Percentiles rank a stretch among this genome's conserved stretches.
Evolutionary conservation across 2,113 vertebrate species (phyloP).

Genomic region (Engystomops pustulosus): DNA sequence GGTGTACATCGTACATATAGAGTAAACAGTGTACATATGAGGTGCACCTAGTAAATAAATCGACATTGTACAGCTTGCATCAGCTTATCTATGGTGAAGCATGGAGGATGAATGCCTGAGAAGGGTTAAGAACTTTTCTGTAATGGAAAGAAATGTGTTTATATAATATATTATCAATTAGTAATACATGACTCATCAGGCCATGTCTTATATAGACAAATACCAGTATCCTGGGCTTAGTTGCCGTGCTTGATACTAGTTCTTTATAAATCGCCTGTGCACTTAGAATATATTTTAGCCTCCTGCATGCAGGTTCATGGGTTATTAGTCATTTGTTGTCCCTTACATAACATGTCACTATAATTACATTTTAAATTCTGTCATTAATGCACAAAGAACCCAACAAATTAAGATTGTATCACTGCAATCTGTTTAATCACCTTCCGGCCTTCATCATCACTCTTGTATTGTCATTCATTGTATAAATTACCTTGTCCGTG

Average conservation of each 20-base stretch:
- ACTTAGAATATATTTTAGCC: background rate
- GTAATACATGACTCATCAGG: background rate
- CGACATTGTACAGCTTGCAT: too few species aligned
- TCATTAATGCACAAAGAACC: slow-evolving; percentile 18
- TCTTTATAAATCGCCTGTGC: background rate
- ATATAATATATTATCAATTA: background rate
- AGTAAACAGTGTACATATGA: too few species aligned
- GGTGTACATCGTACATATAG: too few species aligned
- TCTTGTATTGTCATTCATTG: background rate
- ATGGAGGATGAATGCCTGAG: background rate
- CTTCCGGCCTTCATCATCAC: slow-evolving; percentile 20
- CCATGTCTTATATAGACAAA: background rate
- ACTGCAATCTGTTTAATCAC: slow-evolving; percentile 39
- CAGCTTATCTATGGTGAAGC: too few species aligned
- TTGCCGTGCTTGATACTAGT: too few species aligned
- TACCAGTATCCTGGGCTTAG: background rate
- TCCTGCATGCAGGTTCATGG: background rate
- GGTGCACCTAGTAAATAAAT: too few species aligned
- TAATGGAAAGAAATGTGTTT: too few species aligned
- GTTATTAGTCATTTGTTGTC: background rate
- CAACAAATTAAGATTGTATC: slow-evolving; percentile 23
- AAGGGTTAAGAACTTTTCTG: too few species aligned
- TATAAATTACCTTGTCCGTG: slow-evolving; percentile 24
- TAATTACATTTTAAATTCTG: slow-evolving; percentile 46
- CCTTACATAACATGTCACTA: background rate